Base-by-base conservation (phyloP, 2,113 vertebrate species). In the Uria lomvia region DNA sequence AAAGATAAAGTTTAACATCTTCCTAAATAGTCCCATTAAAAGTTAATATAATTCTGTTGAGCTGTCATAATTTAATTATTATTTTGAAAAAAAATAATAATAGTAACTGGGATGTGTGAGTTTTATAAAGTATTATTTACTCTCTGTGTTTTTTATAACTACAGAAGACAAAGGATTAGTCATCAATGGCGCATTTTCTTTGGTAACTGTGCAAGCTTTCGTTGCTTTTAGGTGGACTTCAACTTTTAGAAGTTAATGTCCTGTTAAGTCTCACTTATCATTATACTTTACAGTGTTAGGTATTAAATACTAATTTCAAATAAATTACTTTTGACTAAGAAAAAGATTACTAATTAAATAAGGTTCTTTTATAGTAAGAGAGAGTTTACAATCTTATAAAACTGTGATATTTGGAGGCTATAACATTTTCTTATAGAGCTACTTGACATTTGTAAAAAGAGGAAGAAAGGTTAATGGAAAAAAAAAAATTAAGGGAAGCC, bases 371-470 rank as follows among this genome's bases (percentile, higher is more conserved):
- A 47, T 12, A 56, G 26, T 81, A 74, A 66, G 36, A 30, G 50
- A 8, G 8, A 36, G 40, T 86, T 86, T 59, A 52, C 17, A 94
- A 2, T 75, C 36, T 59, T 85, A 58, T 81, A 63, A 74, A 84
- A 50, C 18, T 40, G 3, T 88, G 79, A 43, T 95, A 94, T 81
- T 92, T 84, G 36, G 22, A 82, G 16, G 26, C 12, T 50, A n/a
- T 36, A 81, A 86, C 14, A 42, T 80, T 93, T 42, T 83, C 42
- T 49, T 66, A 21, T 15, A 71, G 22, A 80, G 5, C 18, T 45
- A 60, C n/a, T 73, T 95, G 62, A 65, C 72, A 92, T 94, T 94
- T 96, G 21, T 71, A 67, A 79, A 75, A 81, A 52, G 68, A 66
- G 19, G 30, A 82, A 53, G 36, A 94, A 95, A 84, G 26, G 17